phyloP scores from a whole-genome alignment of 2,797 vertebrate species.

The Micropoecilia bifurca region DNA sequence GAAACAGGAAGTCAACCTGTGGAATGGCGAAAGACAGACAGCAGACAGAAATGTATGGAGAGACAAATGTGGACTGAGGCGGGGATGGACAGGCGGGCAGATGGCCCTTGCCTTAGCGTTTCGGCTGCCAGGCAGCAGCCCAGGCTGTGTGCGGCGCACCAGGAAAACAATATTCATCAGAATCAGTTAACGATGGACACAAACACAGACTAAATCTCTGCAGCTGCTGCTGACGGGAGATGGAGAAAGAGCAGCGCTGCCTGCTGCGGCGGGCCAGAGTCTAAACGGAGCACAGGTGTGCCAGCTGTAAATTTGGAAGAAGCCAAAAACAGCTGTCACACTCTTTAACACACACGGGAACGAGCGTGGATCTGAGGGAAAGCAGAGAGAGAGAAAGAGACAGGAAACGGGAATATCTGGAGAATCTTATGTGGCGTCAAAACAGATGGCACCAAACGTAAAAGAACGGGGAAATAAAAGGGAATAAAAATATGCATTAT shows the following conservation, averaged over 20 bases:
- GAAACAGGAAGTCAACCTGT: background rate
- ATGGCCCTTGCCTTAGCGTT: background rate
- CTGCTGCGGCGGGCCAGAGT: too few species aligned
- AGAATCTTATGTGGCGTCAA: background rate
- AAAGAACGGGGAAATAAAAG: background rate
- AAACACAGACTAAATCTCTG: background rate
- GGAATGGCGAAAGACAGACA: background rate
- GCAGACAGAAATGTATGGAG: background rate
- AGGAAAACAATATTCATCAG: constrained; percentile 6
- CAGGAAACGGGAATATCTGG: background rate
- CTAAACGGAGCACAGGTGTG: constrained; percentile 4
- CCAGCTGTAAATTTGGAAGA: background rate
- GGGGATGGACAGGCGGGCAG: background rate
- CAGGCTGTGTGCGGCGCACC: background rate
- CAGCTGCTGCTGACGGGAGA: background rate
- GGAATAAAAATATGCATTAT: background rate
- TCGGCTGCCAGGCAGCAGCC: background rate
- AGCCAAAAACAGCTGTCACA: background rate
- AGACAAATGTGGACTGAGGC: background rate
- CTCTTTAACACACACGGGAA: background rate
- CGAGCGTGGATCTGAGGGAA: background rate
- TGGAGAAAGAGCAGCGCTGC: background rate
- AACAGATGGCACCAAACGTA: background rate
- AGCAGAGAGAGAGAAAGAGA: background rate
- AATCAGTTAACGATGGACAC: background rate